Evolutionary conservation across 2,888 invertebrate genomes (phyloP).

Genomic region (Augiades crinisus): DNA sequence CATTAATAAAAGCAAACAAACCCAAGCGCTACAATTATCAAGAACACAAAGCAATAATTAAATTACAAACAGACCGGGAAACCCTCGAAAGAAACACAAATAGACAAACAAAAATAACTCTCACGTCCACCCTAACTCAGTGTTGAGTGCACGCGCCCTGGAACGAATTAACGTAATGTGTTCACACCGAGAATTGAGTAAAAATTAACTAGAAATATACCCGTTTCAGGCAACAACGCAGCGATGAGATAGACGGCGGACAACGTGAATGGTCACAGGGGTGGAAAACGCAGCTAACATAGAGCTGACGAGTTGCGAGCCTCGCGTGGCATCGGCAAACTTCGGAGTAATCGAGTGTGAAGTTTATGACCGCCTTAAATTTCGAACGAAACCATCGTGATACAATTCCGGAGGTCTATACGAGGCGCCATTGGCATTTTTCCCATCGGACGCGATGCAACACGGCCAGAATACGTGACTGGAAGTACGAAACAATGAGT

Average conservation of each 20-base stretch:
- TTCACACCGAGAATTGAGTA: constrained; percentile 48
- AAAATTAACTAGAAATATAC: constrained; percentile 43
- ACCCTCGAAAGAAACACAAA: constrained; percentile 37
- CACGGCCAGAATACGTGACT: constrained; percentile 34
- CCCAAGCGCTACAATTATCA: constrained; percentile 20
- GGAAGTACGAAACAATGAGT: constrained; percentile 23
- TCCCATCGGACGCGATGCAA: constrained; percentile 36
- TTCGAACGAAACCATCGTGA: constrained; percentile 42
- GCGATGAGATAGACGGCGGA: constrained; percentile 32
- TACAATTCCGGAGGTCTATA: constrained; percentile 36
- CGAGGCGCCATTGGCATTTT: constrained; percentile 34
- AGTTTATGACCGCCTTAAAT: constrained; percentile 53
- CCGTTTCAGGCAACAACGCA: constrained; percentile 27
- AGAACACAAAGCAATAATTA: constrained; percentile 41
- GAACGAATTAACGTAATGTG: constrained; percentile 57
- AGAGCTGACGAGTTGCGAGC: constrained; percentile 42
- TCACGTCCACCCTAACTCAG: constrained; percentile 40
- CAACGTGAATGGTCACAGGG: constrained; percentile 25
- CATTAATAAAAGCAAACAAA: constrained; percentile 20
- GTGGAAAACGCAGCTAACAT: constrained; percentile 32
- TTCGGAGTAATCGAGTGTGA: constrained; percentile 47
- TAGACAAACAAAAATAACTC: constrained; percentile 38
- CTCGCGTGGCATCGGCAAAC: constrained; percentile 41
- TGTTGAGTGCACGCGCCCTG: constrained; percentile 49
- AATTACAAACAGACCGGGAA: constrained; percentile 39